phyloP scores from a whole-genome alignment of 1,140 invertebrate genomes.

The Trichonephila inaurata region DNA sequence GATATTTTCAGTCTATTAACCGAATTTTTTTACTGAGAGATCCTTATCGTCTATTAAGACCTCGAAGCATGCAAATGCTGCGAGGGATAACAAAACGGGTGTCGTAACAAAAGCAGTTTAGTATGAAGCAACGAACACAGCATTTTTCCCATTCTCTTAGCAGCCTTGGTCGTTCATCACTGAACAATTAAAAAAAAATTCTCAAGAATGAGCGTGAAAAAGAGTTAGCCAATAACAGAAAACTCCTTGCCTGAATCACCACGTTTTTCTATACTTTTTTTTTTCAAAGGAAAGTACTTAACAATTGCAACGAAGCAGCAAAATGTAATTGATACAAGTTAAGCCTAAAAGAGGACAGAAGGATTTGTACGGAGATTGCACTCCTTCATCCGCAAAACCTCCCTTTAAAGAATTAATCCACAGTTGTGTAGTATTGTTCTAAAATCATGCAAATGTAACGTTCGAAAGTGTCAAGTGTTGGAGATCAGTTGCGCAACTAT shows the following conservation, averaged over 20 bases:
- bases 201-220: not conserved
- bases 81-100: not conserved
- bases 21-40: not conserved
- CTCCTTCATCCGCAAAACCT: not conserved
- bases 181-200: slow-evolving; percentile 25
- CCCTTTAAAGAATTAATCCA: not conserved
- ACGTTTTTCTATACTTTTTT: not conserved
- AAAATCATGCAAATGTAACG: not conserved
- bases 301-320: not conserved
- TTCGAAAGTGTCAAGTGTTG: not conserved
- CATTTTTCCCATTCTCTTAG: not conserved
- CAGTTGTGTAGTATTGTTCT: not conserved
- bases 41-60: not conserved
- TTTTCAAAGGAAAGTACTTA: not conserved
- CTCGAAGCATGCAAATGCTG: not conserved
- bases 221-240: not conserved
- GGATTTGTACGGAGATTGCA: not conserved
- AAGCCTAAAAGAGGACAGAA: not conserved
- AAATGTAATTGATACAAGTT: not conserved
- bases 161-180: slow-evolving; percentile 13
- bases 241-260: not conserved
- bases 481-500: not conserved
- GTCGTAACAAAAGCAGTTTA: not conserved
- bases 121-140: not conserved
- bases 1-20: no score